Percentiles rank a stretch among this genome's conserved stretches.
These are phyloP conservation scores for Xestia sexstrigata DNA, from an alignment of 2,888 invertebrate species.

Conservation along the genomic window DNA sequence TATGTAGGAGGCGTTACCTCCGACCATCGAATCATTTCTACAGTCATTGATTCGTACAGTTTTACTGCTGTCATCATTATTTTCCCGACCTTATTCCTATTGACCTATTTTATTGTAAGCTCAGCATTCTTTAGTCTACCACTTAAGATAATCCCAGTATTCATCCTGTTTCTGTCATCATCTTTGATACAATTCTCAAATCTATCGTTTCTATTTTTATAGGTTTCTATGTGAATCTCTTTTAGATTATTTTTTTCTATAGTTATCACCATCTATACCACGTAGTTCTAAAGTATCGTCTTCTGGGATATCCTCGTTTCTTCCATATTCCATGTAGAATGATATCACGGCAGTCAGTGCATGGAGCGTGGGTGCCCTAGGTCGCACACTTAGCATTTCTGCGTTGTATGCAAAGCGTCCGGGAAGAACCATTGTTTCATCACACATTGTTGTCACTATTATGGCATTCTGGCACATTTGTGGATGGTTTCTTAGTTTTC, in stretches of 20 bases:
- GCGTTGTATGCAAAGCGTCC: conserved; percentile 47
- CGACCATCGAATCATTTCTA: not conserved
- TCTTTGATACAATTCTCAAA: not conserved
- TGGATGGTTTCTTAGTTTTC: conserved; percentile 16
- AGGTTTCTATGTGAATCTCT: not conserved
- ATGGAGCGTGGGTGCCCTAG: conserved; percentile 50
- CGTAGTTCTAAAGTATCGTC: not conserved
- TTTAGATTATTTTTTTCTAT: not conserved
- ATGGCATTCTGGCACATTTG: conserved; percentile 33
- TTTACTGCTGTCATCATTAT: not conserved
- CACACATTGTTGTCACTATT: conserved; percentile 40
- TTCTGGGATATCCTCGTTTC: not conserved
- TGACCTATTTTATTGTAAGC: not conserved
- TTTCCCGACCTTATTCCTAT: not conserved
- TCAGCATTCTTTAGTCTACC: not conserved
- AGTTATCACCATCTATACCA: not conserved
- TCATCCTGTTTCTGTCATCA: not conserved
- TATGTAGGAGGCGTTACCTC: not conserved
- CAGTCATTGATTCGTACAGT: not conserved
- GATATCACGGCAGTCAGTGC: conserved; percentile 50
- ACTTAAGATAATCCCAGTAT: not conserved
- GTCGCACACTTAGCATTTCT: conserved; percentile 44
- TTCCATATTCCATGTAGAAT: conserved; percentile 30
- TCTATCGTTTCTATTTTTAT: not conserved
- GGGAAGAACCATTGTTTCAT: conserved; percentile 48